Percentiles rank a stretch among this genome's conserved stretches.
Evolutionary conservation across 2,113 vertebrate species (phyloP).

Genomic region (Corythoichthys intestinalis): DNA sequence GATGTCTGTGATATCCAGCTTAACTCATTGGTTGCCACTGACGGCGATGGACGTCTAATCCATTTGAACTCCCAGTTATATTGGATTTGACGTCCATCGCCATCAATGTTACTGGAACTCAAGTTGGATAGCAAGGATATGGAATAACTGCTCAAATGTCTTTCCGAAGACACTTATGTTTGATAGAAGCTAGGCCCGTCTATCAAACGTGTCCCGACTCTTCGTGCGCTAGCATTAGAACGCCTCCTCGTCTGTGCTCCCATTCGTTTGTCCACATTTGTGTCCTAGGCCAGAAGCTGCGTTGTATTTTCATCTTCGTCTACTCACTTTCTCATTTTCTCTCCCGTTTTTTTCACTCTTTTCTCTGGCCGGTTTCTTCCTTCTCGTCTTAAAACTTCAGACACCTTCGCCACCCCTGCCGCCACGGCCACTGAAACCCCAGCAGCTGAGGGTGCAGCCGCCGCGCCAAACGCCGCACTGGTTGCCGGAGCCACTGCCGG

Average conservation of each 20-base stretch:
- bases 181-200: conserved; percentile 61
- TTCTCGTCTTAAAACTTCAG: conserved; percentile 71
- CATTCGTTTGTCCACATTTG: conserved; percentile 59
- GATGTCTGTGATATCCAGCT: background rate
- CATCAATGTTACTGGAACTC: background rate
- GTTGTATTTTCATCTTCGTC: conserved; percentile 8
- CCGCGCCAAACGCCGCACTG: conserved; percentile 79
- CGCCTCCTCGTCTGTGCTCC: conserved; percentile 60
- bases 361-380: conserved; percentile 37
- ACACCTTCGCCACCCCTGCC: conserved; percentile 88
- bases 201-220: conserved; percentile 52
- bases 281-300: conserved; percentile 6
- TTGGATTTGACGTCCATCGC: too few relatives aligned
- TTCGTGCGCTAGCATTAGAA: conserved; percentile 34
- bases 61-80: too few relatives aligned
- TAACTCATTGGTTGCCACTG: too few relatives aligned
- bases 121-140: background rate
- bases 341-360: conserved; percentile 13
- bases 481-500: conserved; percentile 81
- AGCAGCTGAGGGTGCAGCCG: conserved; percentile 80
- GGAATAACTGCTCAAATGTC: background rate
- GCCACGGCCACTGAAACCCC: conserved; percentile 83
- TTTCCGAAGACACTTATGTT: conserved; percentile 19
- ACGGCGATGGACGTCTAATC: too few relatives aligned
- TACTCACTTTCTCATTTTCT: conserved; percentile 18